Percentiles rank a stretch among this genome's conserved stretches.
Evolutionary conservation across 2,888 invertebrate species (phyloP).

Genomic region (Dryobota labecula): DNA sequence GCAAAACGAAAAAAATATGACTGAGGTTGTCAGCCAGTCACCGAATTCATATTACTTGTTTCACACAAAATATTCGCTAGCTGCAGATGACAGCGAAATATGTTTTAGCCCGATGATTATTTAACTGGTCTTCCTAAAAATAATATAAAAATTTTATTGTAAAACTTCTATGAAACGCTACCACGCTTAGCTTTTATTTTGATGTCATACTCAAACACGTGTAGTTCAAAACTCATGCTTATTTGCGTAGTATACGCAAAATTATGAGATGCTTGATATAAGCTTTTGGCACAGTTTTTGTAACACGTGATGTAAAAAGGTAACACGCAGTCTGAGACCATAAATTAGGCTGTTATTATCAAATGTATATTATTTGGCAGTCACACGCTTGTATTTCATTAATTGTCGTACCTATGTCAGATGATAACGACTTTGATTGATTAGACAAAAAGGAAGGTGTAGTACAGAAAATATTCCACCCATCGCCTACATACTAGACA

Average conservation of each 20-base stretch:
- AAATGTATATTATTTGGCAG: constrained; percentile 18
- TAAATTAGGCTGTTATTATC: constrained; percentile 19
- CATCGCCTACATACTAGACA: constrained; percentile 8
- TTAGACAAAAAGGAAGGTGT: not conserved
- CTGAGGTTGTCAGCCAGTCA: not conserved
- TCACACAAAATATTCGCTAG: not conserved
- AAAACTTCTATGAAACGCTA: not conserved
- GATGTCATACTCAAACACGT: not conserved
- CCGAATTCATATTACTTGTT: not conserved
- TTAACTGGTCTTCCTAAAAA: not conserved
- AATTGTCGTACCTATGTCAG: constrained; percentile 6
- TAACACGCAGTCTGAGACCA: constrained; percentile 1
- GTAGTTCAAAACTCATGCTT: not conserved
- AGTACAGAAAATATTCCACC: not conserved
- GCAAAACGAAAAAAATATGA: not conserved
- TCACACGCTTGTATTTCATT: constrained; percentile 3
- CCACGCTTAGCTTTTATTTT: constrained; percentile 27
- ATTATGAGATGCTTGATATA: constrained; percentile 6
- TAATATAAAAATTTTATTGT: not conserved
- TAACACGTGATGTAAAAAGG: constrained; percentile 9
- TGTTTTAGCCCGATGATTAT: constrained; percentile 2
- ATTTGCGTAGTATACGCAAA: constrained; percentile 11
- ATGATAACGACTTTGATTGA: constrained; percentile 33
- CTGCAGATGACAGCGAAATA: not conserved
- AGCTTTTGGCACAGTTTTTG: constrained; percentile 10